Base-by-base conservation (phyloP, 2,888 invertebrate species). In the Athalia circularis region DNA sequence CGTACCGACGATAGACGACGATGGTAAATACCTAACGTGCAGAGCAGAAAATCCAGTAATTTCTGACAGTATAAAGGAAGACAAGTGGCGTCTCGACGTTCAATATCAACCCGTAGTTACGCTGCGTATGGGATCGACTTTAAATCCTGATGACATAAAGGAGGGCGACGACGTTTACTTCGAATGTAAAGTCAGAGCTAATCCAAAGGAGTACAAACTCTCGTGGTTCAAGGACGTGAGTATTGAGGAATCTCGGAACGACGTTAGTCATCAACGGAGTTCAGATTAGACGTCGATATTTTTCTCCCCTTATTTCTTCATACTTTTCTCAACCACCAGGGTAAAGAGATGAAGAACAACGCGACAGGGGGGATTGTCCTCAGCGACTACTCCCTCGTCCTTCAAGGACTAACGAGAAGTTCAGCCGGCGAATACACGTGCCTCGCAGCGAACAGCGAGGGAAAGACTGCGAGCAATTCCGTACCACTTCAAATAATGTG, bases 161-260 rank as follows among this genome's bases (percentile, higher is more conserved):
- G 97, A 97, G 91, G 96, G 96, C 54, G 96, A 96, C 87, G 96
- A 96, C 90, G 96, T 96, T 79, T 96, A 96, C 90, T 97, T 97
- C 90, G 96, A 96, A 89, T 97, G 96, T 90, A 94, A 94, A 83
- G 95, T 97, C 82, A 93, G 94, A 87, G 95, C 96, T 72, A 97
- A 97, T 91, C 97, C 96, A 15, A 95, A 95, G 88, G 94, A 94
- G 52, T 95, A 96, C 91, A 95, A 96, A 88, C 94, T 96, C 85
- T 94, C 95, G 80, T 97, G 96, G 96, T 96, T 95, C 90, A 96
- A 96, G 90, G 95, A 95, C 87, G 97, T 97, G 92, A 95, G 96
- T 94, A 86, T 76, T 65, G 54, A 4, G n/a, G 9, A 54, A 54
- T 54, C 29, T 29, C 29, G 29, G 29, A 29, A 29, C 29, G 29